These are phyloP conservation scores for Donacobius atricapilla DNA, from an alignment of 2,113 vertebrate species.

Conservation along the genomic window DNA sequence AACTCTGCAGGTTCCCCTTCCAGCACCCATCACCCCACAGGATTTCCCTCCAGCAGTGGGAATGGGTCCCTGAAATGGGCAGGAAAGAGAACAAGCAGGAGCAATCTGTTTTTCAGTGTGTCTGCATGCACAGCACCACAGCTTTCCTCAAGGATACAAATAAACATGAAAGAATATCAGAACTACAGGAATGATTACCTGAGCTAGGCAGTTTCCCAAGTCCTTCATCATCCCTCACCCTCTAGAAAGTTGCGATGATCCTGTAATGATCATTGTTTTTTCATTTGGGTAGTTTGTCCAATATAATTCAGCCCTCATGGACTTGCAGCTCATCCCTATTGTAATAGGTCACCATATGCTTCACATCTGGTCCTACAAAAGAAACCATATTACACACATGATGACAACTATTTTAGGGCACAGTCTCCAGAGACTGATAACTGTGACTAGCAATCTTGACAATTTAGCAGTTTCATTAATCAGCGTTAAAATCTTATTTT, in stretches of 20 bases:
- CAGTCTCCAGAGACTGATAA: not conserved
- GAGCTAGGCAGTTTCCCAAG: not conserved
- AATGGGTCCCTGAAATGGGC: rapidly evolving
- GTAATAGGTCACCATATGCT: constrained; percentile 54
- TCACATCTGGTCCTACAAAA: constrained; percentile 53
- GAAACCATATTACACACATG: not conserved
- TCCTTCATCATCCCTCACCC: not conserved
- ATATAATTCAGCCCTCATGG: not conserved
- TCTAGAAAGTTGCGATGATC: not conserved
- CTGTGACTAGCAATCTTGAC: constrained; percentile 1
- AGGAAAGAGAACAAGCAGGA: not conserved
- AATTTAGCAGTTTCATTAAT: constrained; percentile 47
- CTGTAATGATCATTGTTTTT: not conserved
- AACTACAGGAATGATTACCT: not conserved
- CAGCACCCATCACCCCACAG: rapidly evolving
- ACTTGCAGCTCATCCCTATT: not conserved
- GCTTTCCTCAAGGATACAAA: not conserved
- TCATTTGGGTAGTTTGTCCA: not conserved
- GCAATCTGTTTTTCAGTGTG: not conserved
- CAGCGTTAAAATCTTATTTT: constrained; percentile 48
- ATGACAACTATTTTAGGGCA: constrained; percentile 8
- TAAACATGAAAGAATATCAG: not conserved
- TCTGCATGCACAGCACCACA: not conserved
- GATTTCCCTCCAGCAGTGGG: not conserved
- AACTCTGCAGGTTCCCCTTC: not conserved